A percentile compares a stretch with the other conserved stretches of the same genome.
These are phyloP conservation scores for Drosophila biarmipes DNA, from an alignment of 1,140 invertebrate species.

Conservation along the genomic window DNA sequence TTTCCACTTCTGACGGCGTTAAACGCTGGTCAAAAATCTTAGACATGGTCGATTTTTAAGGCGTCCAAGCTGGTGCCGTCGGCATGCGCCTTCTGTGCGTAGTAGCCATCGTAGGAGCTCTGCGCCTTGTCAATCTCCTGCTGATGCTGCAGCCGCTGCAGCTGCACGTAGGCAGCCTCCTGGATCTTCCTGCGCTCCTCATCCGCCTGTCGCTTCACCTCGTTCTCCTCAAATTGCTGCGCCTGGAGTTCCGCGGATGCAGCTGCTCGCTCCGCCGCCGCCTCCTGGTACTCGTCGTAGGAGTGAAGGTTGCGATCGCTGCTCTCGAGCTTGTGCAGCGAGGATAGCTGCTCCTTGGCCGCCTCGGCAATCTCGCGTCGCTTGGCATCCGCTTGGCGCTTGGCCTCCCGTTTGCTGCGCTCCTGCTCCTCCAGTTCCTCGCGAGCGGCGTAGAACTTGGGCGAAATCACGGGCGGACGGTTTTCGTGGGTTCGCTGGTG, in stretches of 20 bases:
- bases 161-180: conserved; percentile 73
- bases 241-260: conserved; percentile 72
- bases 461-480: conserved; percentile 70
- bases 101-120: conserved; percentile 72
- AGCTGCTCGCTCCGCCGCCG: conserved; percentile 67
- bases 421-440: conserved; percentile 78
- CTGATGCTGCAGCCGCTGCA: conserved; percentile 65
- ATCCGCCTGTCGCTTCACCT: conserved; percentile 59
- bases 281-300: conserved; percentile 72
- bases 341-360: conserved; percentile 72
- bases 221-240: conserved; percentile 73
- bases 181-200: conserved; percentile 70
- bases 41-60: conserved; percentile 68
- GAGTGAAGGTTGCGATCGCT: conserved; percentile 65
- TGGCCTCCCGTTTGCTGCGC: conserved; percentile 66
- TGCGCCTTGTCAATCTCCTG: conserved; percentile 73
- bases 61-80: conserved; percentile 59
- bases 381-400: conserved; percentile 69
- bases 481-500: conserved; percentile 81
- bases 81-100: conserved; percentile 60
- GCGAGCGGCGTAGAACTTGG: conserved; percentile 74
- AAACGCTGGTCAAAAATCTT: conserved; percentile 10
- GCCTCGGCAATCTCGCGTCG: conserved; percentile 74
- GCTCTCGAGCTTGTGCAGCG: conserved; percentile 64
- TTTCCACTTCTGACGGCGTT: conserved; percentile 8